Evolutionary conservation across 2,888 invertebrate species (phyloP), one percentile per base, ranked within the genome.

Genomic region (Prosapia bicincta): DNA sequence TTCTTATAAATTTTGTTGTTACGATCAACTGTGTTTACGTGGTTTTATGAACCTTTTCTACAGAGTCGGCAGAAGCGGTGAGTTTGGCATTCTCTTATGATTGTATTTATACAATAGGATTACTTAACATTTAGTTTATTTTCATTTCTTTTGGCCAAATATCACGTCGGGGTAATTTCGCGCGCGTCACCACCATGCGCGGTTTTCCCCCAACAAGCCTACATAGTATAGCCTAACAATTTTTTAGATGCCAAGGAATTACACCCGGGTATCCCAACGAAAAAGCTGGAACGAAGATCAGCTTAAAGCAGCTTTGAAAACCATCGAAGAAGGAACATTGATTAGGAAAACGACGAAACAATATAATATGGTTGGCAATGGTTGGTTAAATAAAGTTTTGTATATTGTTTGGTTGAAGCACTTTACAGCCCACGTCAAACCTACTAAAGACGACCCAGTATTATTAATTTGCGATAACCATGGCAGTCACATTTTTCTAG

Each of bases 401-500:
- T 73, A 68, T 30, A 26, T 73, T 54, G 24, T 24, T 54, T 71
- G 65, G 71, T 65, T 54, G 7, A 24, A 26, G 2, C 54, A 54
- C 28, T n/a, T n/a, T 25, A 43, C 28, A 28, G 54, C 7, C 23
- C 5, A 20, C 20, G 66, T 43, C 23, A 71, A 71, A 65, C 65
- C 71, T 25, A 71, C 65, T 13, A n/a, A 54, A 65, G 43, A 43
- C n/a, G 71, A 54, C 71, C 54, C 71, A 43, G 71, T 71, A 24
- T 43, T 71, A 9, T 54, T 72, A 26, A 72, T 72, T 23, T 66
- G 72, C 26, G 71, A 71, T 65, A 71, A 25, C 43, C 71, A 71
- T 20, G 10, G 3, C 10, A 81, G 81, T 78, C 83, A 83, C 76
- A 77, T 81, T 10, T 80, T 80, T 65, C 76, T 82, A 24, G 77